A percentile compares a stretch with the other conserved stretches of the same genome.
Conservation (phyloP, 2,797 vertebrate species). For the Lateolabrax maculatus region DNA sequence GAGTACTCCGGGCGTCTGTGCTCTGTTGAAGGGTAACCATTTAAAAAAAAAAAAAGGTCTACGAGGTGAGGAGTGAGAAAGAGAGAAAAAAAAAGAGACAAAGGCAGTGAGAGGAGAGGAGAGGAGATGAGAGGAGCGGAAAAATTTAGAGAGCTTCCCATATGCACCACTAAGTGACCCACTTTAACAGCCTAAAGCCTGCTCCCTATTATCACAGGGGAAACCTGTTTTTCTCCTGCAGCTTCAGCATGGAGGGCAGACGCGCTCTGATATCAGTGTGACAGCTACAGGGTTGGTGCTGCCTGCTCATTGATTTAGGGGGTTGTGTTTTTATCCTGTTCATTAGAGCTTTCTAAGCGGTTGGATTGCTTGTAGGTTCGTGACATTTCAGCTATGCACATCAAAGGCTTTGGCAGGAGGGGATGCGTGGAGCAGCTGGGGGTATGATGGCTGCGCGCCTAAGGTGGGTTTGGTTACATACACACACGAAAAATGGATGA, state of each 20-base stretch:
- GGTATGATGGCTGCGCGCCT: conserved; percentile 39
- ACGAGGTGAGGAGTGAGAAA: conserved; percentile 26
- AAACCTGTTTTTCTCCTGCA: conserved; percentile 65
- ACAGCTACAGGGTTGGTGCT: conserved; percentile 73
- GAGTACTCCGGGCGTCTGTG: conserved; percentile 11
- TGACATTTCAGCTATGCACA: conserved; percentile 78
- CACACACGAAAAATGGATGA: conserved; percentile 36
- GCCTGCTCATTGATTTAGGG: conserved; percentile 71
- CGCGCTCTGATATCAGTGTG: conserved; percentile 67
- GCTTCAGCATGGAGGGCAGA: conserved; percentile 61
- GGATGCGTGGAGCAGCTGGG: conserved; percentile 63
- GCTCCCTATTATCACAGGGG: conserved; percentile 76
- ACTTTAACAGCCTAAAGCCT: conserved; percentile 73
- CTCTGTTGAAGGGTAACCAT: conserved; percentile 43
- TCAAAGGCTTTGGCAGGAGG: conserved; percentile 69
- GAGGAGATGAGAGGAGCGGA: conserved; percentile 12
- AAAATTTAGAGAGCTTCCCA: conserved; percentile 41
- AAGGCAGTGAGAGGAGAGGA: background rate
- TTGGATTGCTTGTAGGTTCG: conserved; percentile 70
- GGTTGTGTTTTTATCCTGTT: conserved; percentile 78
- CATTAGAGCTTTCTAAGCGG: conserved; percentile 78
- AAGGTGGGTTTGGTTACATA: conserved; percentile 35
- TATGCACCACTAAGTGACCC: conserved; percentile 70
- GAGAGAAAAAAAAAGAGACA: conserved; percentile 4
- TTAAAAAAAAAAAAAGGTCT: conserved; percentile 39